Percentiles rank a stretch among this genome's conserved stretches.
Conservation (phyloP, 2,888 invertebrate species). For the Lamellibrachia columna region DNA sequence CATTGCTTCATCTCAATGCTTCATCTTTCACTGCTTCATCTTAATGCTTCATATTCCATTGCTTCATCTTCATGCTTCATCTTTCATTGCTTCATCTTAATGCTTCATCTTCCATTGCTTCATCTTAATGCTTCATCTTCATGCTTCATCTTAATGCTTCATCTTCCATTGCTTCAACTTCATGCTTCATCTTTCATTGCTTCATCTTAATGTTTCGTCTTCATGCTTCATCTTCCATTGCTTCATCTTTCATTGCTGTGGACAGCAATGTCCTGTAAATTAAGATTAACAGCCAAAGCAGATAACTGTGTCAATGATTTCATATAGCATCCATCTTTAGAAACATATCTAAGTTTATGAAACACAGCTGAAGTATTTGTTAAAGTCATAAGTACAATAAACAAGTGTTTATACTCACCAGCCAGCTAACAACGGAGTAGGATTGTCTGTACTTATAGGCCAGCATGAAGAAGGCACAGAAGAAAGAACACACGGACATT, state of each 20-base stretch:
- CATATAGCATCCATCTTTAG: background rate
- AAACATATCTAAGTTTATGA: background rate
- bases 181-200: too few species aligned
- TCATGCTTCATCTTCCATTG: too few species aligned
- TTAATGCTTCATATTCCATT: too few species aligned
- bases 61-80: too few species aligned
- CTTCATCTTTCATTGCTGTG: background rate
- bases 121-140: too few species aligned
- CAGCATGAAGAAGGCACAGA: slow-evolving; percentile 63
- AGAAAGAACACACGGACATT: slow-evolving; percentile 61
- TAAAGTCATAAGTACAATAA: background rate
- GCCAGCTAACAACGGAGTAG: slow-evolving; percentile 46
- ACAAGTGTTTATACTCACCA: slow-evolving; percentile 30
- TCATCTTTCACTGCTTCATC: too few species aligned
- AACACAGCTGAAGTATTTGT: background rate
- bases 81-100: too few species aligned
- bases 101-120: too few species aligned
- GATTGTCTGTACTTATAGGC: slow-evolving; percentile 63
- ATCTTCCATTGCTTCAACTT: too few species aligned
- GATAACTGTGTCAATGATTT: background rate
- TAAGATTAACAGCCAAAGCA: background rate
- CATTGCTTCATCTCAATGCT: too few species aligned
- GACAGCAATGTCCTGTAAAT: background rate
- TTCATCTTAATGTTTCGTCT: too few species aligned
- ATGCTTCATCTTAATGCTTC: too few species aligned